Conservation (phyloP, 2,113 vertebrate genomes). For the Plestiodon gilberti region DNA sequence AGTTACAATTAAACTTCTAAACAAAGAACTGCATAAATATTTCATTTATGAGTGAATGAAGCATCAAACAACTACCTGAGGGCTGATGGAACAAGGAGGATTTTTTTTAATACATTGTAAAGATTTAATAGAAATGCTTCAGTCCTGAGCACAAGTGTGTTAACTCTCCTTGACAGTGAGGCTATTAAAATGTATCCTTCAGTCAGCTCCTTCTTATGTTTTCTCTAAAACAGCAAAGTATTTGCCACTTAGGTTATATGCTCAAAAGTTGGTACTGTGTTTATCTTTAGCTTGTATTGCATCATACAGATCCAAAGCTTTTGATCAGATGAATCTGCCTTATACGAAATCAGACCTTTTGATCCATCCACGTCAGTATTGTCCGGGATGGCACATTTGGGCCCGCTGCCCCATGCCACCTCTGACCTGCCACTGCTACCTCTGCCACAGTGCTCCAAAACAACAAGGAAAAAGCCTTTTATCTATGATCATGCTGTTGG, state of each 20-base stretch:
- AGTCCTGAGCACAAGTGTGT: constrained; percentile 66
- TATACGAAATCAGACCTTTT: too few relatives aligned
- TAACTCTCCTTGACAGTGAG: constrained; percentile 60
- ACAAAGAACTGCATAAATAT: constrained; percentile 69
- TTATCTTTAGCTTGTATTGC: constrained; percentile 25
- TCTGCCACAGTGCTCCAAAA: too few relatives aligned
- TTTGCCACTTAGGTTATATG: constrained; percentile 29
- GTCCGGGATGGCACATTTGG: too few relatives aligned
- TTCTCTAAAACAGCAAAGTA: constrained; percentile 62
- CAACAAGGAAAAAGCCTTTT: too few relatives aligned
- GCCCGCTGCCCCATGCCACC: too few relatives aligned
- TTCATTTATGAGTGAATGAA: constrained; percentile 70
- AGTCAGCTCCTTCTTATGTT: constrained; percentile 49
- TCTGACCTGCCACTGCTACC: too few relatives aligned
- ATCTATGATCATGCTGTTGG: too few relatives aligned
- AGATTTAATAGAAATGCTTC: constrained; percentile 64
- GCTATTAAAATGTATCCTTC: constrained; percentile 60
- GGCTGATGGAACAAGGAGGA: constrained; percentile 42
- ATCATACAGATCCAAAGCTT: not conserved
- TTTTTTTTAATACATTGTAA: constrained; percentile 60
- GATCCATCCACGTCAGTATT: too few relatives aligned
- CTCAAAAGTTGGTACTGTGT: not conserved
- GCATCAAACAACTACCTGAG: constrained; percentile 63
- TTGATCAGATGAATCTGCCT: too few relatives aligned
- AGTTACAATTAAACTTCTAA: constrained; percentile 73